A percentile compares a stretch with the other conserved stretches of the same genome.
Evolutionary conservation across 2,113 vertebrate species (phyloP).

Genomic region (Ascaphus truei): DNA sequence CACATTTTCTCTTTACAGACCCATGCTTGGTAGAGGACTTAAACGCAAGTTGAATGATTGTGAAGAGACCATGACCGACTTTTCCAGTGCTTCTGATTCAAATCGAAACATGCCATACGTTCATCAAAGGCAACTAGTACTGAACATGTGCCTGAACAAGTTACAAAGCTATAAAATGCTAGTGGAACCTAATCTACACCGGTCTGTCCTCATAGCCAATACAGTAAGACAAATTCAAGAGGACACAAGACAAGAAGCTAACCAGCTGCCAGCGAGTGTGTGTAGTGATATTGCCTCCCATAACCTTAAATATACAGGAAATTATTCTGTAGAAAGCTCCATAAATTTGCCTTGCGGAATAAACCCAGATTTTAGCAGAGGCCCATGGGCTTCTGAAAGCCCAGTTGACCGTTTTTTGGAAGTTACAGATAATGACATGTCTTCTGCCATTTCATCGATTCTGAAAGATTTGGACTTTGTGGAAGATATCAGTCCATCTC

Average conservation of each 20-base stretch:
- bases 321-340: constrained; percentile 48
- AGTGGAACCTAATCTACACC: constrained; percentile 76
- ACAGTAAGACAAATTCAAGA: constrained; percentile 79
- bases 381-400: constrained; percentile 45
- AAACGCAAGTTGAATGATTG: constrained; percentile 78
- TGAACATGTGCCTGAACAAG: constrained; percentile 80
- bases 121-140: constrained; percentile 78
- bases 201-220: constrained; percentile 81
- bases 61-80: constrained; percentile 66
- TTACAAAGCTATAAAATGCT: constrained; percentile 71
- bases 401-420: constrained; percentile 52
- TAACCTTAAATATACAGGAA: constrained; percentile 42
- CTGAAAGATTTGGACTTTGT: constrained; percentile 63
- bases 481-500: constrained; percentile 54
- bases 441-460: constrained; percentile 59
- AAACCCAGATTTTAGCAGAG: constrained; percentile 38
- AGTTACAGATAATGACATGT: constrained; percentile 62
- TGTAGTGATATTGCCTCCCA: constrained; percentile 44
- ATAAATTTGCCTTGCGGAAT: constrained; percentile 52
- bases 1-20: constrained; percentile 52
- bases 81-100: constrained; percentile 59
- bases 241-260: constrained; percentile 62
- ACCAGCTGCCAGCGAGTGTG: constrained; percentile 45
- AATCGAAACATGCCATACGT: constrained; percentile 57
- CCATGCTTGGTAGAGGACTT: constrained; percentile 82